phyloP scores from a whole-genome alignment of 2,888 invertebrate species.

The Laothoe populi region DNA sequence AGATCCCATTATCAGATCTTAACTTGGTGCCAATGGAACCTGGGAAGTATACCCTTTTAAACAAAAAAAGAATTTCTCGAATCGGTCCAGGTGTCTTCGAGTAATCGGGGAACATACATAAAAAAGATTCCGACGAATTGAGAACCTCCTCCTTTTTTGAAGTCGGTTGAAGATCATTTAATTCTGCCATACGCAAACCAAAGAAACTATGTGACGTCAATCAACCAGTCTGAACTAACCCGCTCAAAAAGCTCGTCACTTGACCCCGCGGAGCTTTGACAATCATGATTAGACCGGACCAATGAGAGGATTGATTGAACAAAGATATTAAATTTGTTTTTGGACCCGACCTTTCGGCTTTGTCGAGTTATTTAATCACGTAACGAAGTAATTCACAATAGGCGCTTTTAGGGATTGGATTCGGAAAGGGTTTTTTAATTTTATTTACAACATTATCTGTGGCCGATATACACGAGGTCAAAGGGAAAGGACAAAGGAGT shows the following conservation, averaged over 20 bases:
- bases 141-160: no score
- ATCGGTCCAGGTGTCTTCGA: no score
- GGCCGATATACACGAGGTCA: neutral
- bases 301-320: constrained; percentile 43
- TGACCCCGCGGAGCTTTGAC: constrained; percentile 11
- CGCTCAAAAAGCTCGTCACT: constrained; percentile 9
- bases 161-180: no score
- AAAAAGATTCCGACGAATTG: no score
- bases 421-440: neutral
- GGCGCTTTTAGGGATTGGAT: neutral
- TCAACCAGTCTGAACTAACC: neutral
- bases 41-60: no score
- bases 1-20: no score
- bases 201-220: neutral
- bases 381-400: constrained; percentile 10
- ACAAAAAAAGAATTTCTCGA: no score
- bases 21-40: no score
- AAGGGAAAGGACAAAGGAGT: neutral
- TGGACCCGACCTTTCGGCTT: neutral
- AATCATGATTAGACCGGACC: constrained; percentile 29
- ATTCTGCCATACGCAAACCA: neutral
- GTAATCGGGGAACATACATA: no score
- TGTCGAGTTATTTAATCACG: neutral
- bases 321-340: constrained; percentile 41
- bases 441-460: neutral